Percentiles rank a stretch among this genome's conserved stretches.
Conservation (phyloP, 2,888 invertebrate species). For the Polydrusus pterygomalis region DNA sequence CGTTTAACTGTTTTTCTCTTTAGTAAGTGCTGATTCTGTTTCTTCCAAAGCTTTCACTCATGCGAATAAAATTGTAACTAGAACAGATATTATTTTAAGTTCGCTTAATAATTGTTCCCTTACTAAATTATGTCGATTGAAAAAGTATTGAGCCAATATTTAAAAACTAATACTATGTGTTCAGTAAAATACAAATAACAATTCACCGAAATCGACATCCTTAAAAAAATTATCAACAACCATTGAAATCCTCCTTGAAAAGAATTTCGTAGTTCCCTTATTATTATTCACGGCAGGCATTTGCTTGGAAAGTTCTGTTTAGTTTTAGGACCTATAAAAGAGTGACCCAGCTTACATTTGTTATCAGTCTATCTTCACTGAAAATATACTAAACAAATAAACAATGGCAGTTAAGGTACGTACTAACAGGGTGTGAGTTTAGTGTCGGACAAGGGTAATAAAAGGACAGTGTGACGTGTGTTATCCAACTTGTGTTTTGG, state of each 20-base stretch:
- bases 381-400: conserved; percentile 54
- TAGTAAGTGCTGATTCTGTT: too few species aligned
- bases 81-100: too few species aligned
- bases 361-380: conserved; percentile 63
- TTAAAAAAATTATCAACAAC: conserved; percentile 36
- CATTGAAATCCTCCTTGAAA: conserved; percentile 50
- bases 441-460: conserved; percentile 9
- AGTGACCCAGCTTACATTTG: conserved; percentile 50
- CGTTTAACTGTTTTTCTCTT: too few species aligned
- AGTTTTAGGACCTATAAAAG: conserved; percentile 61
- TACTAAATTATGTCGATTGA: neutral
- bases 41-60: too few species aligned
- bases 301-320: conserved; percentile 60
- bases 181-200: neutral
- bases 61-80: too few species aligned
- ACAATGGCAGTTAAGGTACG: conserved; percentile 62
- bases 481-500: neutral
- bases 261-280: conserved; percentile 50
- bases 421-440: conserved; percentile 32
- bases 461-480: conserved; percentile 3
- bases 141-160: neutral
- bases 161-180: neutral
- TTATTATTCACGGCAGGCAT: conserved; percentile 39
- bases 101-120: neutral
- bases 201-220: conserved; percentile 9